These are phyloP conservation scores for Agonopterix subpropinquella DNA, from an alignment of 2,888 invertebrate genomes.

Conservation along the genomic window DNA sequence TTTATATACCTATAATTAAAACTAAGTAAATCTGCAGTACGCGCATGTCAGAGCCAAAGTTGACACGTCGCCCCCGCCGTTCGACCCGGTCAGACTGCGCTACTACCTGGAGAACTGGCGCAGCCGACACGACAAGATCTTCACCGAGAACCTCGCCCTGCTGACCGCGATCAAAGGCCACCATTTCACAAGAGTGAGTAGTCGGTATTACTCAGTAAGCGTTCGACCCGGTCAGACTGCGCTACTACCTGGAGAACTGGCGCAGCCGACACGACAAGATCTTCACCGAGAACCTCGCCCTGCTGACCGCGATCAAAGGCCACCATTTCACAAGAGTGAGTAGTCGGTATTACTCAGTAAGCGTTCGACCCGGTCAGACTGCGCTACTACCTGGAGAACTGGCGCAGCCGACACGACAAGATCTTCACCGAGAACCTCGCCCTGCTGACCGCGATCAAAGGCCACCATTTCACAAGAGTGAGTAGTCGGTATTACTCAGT, in stretches of 20 bases:
- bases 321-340: conserved; percentile 32
- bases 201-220: background rate
- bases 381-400: conserved; percentile 13
- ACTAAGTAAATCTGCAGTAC: conserved; percentile 18
- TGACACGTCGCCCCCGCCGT: conserved; percentile 33
- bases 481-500: conserved; percentile 7
- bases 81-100: conserved; percentile 9
- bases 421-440: conserved; percentile 27
- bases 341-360: background rate
- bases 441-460: conserved; percentile 30
- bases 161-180: conserved; percentile 28
- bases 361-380: conserved; percentile 10
- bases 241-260: conserved; percentile 17
- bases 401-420: conserved; percentile 8
- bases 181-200: conserved; percentile 31
- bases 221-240: conserved; percentile 11
- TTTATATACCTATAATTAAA: too few relatives aligned
- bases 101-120: conserved; percentile 18
- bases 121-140: conserved; percentile 5
- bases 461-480: conserved; percentile 30
- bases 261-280: conserved; percentile 5
- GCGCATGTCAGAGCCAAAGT: conserved; percentile 26
- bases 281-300: conserved; percentile 25
- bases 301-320: conserved; percentile 30
- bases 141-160: conserved; percentile 29